phyloP scores from a whole-genome alignment of 2,888 invertebrate genomes.

The Hirtodrosophila cameraria region DNA sequence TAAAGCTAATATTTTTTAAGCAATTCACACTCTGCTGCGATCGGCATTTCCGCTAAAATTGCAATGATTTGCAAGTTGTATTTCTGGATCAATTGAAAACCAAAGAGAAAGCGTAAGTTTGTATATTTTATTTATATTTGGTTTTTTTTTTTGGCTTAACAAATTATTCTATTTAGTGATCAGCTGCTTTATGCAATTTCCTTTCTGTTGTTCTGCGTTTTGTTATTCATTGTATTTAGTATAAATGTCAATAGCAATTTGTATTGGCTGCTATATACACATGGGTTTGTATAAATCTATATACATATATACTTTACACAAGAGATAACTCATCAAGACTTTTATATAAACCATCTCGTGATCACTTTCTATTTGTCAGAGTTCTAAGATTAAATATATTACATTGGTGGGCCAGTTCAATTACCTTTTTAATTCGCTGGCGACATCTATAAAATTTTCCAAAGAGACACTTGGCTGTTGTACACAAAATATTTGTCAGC shows the following conservation, averaged over 20 bases:
- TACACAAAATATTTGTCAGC: conserved; percentile 7
- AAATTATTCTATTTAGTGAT: background rate
- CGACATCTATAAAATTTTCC: conserved; percentile 16
- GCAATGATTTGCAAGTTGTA: conserved; percentile 3
- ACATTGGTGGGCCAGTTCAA: conserved; percentile 37
- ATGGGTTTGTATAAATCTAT: background rate
- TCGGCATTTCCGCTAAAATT: background rate
- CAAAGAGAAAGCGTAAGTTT: background rate
- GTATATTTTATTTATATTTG: background rate
- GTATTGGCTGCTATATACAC: background rate
- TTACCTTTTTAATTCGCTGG: conserved; percentile 45
- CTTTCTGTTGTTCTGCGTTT: conserved; percentile 1
- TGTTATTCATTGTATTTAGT: background rate
- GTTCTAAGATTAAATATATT: background rate
- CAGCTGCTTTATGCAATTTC: conserved; percentile 17
- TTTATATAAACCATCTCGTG: conserved; percentile 6
- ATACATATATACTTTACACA: background rate
- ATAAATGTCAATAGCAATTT: conserved; percentile 26
- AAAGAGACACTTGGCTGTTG: conserved; percentile 14
- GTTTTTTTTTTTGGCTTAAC: background rate
- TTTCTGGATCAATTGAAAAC: background rate
- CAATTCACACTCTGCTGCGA: conserved; percentile 6
- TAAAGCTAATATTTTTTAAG: background rate
- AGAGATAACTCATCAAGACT: background rate
- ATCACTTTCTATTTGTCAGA: background rate